A percentile compares a stretch with the other conserved stretches of the same genome.
Evolutionary conservation across 2,113 vertebrate species (phyloP).

Genomic region (Pteropus alecto): DNA sequence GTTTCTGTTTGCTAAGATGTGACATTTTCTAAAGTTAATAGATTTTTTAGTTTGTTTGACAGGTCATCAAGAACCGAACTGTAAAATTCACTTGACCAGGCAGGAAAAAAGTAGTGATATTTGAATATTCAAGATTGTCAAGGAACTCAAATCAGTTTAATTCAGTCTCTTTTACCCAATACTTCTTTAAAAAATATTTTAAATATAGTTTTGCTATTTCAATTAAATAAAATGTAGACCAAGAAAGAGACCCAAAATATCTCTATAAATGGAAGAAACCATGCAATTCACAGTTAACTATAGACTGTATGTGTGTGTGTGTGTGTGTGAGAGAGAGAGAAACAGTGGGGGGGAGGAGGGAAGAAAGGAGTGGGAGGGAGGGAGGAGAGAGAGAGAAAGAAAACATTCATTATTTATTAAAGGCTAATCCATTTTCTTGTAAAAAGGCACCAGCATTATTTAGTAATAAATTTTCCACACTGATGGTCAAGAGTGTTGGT

Average conservation of each 20-base stretch:
- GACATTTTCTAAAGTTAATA: constrained; percentile 13
- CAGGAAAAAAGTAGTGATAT: not conserved
- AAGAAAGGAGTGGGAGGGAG: not conserved
- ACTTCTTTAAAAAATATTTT: not conserved
- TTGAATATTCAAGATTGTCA: not conserved
- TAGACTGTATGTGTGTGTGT: not conserved
- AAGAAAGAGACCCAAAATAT: not conserved
- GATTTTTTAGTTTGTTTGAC: constrained; percentile 41
- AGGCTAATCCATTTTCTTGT: not conserved
- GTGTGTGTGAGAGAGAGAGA: too few species aligned
- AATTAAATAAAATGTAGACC: not conserved
- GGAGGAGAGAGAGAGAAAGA: not conserved
- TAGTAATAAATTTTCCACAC: not conserved
- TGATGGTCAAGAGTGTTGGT: not conserved
- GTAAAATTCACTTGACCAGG: not conserved
- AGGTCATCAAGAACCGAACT: not conserved
- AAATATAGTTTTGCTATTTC: not conserved
- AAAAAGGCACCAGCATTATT: not conserved
- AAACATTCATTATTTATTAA: not conserved
- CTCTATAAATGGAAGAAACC: not conserved
- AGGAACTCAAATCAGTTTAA: not conserved
- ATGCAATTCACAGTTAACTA: not conserved
- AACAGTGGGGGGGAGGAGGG: not conserved
- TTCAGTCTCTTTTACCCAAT: not conserved
- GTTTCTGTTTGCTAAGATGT: constrained; percentile 33